A percentile compares a stretch with the other conserved stretches of the same genome.
These are phyloP conservation scores for Parotocinclus haroldoi DNA, from an alignment of 2,797 vertebrate species.

Conservation along the genomic window DNA sequence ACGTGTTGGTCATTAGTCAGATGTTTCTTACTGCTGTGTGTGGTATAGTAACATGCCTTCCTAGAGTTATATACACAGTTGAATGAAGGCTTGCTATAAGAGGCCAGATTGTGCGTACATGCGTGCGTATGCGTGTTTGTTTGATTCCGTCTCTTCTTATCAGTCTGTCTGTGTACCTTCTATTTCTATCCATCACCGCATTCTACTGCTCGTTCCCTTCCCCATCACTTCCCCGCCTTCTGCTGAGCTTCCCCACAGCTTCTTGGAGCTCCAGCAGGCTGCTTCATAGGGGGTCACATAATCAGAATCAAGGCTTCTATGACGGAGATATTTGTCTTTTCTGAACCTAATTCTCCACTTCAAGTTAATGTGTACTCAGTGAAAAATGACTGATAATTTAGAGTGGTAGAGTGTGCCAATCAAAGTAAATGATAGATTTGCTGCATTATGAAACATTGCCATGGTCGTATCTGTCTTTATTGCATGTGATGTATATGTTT, in stretches of 20 bases:
- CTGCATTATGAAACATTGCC: too few relatives aligned
- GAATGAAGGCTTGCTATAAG: too few relatives aligned
- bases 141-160: conserved; percentile 40
- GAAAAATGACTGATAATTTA: conserved; percentile 52
- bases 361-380: conserved; percentile 49
- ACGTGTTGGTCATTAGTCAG: too few relatives aligned
- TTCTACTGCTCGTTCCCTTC: conserved; percentile 41
- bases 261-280: conserved; percentile 57
- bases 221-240: conserved; percentile 56
- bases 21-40: too few relatives aligned
- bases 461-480: too few relatives aligned
- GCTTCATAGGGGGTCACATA: conserved; percentile 73
- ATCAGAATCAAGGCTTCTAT: conserved; percentile 77
- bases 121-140: too few relatives aligned
- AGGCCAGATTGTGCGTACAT: too few relatives aligned
- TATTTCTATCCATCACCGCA: conserved; percentile 38
- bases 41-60: too few relatives aligned
- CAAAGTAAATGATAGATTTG: conserved; percentile 7
- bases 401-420: conserved; percentile 34
- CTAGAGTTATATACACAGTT: too few relatives aligned
- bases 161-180: conserved; percentile 33
- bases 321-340: conserved; percentile 77
- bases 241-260: conserved; percentile 54
- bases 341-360: conserved; percentile 59
- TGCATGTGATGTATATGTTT: conserved; percentile 4